Evolutionary conservation across 2,888 invertebrate species (phyloP).

Genomic region (Trypoxylon attenuatum): DNA sequence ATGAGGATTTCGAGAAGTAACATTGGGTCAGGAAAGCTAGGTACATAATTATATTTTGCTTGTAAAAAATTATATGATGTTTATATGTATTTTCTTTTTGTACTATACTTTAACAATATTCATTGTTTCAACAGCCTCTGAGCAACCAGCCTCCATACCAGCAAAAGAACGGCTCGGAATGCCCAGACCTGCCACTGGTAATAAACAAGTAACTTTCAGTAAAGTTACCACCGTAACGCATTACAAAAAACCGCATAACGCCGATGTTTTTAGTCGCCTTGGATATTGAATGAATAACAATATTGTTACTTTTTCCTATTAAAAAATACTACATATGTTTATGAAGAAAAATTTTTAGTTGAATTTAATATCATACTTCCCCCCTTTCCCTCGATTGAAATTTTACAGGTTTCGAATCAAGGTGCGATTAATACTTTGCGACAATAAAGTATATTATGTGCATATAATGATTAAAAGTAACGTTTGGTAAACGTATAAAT

Average conservation of each 20-base stretch:
- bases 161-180: constrained; percentile 70
- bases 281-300: constrained; percentile 57
- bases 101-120: neutral
- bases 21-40: constrained; percentile 61
- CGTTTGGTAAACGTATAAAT: too few relatives aligned
- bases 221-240: constrained; percentile 64
- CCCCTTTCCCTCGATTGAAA: too few relatives aligned
- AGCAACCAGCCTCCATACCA: constrained; percentile 60
- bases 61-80: neutral
- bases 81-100: neutral
- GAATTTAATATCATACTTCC: too few relatives aligned
- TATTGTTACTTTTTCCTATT: constrained; percentile 19
- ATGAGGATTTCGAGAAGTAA: constrained; percentile 24
- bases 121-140: constrained; percentile 65
- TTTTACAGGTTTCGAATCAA: too few relatives aligned
- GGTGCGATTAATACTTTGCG: too few relatives aligned
- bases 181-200: constrained; percentile 27
- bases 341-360: too few relatives aligned
- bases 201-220: constrained; percentile 71
- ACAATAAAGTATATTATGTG: too few relatives aligned
- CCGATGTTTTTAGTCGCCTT: constrained; percentile 71
- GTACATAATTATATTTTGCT: constrained; percentile 42
- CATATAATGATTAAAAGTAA: too few relatives aligned
- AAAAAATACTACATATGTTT: constrained; percentile 25
- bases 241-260: constrained; percentile 63